Conservation (phyloP, 2,797 vertebrate species). For the Ptychobarbus kaznakovi region DNA sequence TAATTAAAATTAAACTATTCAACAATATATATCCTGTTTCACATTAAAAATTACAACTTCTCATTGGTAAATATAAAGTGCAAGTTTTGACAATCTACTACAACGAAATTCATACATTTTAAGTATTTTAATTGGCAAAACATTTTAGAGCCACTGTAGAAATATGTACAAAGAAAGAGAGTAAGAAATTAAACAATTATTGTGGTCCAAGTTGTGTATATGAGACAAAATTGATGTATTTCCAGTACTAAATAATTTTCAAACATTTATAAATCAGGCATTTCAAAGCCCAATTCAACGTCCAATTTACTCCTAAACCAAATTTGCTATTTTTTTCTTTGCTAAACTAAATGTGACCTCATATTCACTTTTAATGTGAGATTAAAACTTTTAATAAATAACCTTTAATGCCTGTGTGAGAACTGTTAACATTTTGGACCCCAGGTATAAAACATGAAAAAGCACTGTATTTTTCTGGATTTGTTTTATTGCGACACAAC, state of each 20-base stretch:
- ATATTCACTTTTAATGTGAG: neutral
- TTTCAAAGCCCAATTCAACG: neutral
- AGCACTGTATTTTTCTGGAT: neutral
- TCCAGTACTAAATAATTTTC: neutral
- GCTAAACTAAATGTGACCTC: neutral
- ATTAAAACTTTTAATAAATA: neutral
- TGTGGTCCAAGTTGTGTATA: neutral
- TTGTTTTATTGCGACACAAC: neutral
- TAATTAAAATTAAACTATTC: too few species aligned
- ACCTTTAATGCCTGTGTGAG: neutral
- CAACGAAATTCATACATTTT: neutral
- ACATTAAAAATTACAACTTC: neutral
- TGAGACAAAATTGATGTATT: neutral
- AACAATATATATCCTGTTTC: neutral
- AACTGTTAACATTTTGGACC: neutral
- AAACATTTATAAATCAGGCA: neutral
- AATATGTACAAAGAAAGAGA: neutral
- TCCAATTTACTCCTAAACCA: neutral
- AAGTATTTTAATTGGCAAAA: neutral
- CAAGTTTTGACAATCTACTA: neutral
- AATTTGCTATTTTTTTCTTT: neutral
- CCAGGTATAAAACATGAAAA: neutral
- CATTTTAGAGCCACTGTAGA: neutral
- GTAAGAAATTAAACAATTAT: neutral
- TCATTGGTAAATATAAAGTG: neutral